phyloP scores from a whole-genome alignment of 2,888 invertebrate genomes.

The Lepidochrysops patricia region DNA sequence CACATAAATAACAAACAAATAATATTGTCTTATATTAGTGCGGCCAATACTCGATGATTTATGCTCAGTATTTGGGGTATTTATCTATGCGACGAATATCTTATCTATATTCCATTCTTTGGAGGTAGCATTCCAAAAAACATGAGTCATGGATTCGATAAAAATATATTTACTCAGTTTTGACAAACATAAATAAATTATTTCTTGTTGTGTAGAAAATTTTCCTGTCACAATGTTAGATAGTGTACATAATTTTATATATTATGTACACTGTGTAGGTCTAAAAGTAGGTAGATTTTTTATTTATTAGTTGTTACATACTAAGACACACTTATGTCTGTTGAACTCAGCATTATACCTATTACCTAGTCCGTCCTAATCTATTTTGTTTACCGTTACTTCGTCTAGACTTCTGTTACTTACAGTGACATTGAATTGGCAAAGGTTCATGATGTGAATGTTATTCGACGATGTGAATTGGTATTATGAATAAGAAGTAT shows the following conservation, averaged over 20 bases:
- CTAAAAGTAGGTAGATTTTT: too few species aligned
- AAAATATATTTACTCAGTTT: background rate
- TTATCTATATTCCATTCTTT: background rate
- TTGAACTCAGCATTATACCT: background rate
- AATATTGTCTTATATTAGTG: conserved; percentile 25
- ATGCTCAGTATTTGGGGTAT: conserved; percentile 10
- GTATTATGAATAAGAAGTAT: background rate
- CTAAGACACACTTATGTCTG: too few species aligned
- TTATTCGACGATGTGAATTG: background rate
- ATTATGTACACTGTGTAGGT: too few species aligned
- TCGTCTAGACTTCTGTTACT: background rate
- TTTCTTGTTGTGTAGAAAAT: too few species aligned
- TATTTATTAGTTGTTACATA: too few species aligned
- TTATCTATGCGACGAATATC: background rate
- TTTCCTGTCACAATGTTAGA: too few species aligned
- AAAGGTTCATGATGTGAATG: background rate
- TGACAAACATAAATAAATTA: too few species aligned
- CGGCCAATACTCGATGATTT: conserved; percentile 20
- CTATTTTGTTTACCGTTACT: background rate
- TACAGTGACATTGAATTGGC: background rate
- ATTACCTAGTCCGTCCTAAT: background rate
- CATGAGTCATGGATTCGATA: background rate
- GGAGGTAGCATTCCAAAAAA: background rate
- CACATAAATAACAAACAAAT: conserved; percentile 27
- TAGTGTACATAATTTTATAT: too few species aligned